A percentile compares a stretch with the other conserved stretches of the same genome.
Evolutionary conservation across 2,888 invertebrate genomes (phyloP).

Genomic region (Tigriopus californicus): DNA sequence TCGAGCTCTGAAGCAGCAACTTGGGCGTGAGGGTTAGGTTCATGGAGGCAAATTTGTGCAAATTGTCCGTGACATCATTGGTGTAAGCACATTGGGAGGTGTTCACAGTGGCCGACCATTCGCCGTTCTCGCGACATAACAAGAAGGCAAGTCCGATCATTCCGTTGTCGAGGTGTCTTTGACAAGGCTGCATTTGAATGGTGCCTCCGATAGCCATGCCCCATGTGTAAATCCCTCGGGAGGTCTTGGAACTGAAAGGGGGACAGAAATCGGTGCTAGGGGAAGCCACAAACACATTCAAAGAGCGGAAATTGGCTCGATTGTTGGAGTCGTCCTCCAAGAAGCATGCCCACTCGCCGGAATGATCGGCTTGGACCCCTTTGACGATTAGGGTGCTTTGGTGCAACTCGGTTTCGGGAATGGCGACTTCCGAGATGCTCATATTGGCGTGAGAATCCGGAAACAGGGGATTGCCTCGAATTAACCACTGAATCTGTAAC

Average conservation of each 20-base stretch:
- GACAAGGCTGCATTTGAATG: background rate
- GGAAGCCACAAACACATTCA: slow-evolving; percentile 6
- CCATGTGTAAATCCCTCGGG: background rate
- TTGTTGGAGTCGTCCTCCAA: background rate
- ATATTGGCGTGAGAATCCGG: no score
- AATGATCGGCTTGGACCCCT: background rate
- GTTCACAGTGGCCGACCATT: slow-evolving; percentile 5
- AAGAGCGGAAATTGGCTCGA: background rate
- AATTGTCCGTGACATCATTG: background rate
- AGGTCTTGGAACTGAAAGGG: background rate
- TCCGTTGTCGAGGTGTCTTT: background rate
- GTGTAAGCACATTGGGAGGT: slow-evolving; percentile 12
- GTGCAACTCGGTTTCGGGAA: background rate
- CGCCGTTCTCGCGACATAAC: background rate
- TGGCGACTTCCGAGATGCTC: no score
- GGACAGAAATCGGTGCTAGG: background rate
- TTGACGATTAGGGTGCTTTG: background rate
- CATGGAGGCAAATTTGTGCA: slow-evolving; percentile 11
- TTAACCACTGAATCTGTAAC: no score
- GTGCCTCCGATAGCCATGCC: background rate
- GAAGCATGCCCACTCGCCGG: background rate
- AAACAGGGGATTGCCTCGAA: no score
- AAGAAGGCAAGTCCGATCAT: background rate
- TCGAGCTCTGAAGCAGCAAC: background rate
- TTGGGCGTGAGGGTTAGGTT: background rate